These are phyloP conservation scores for Grus americana DNA, from an alignment of 2,113 vertebrate species.

Conservation along the genomic window DNA sequence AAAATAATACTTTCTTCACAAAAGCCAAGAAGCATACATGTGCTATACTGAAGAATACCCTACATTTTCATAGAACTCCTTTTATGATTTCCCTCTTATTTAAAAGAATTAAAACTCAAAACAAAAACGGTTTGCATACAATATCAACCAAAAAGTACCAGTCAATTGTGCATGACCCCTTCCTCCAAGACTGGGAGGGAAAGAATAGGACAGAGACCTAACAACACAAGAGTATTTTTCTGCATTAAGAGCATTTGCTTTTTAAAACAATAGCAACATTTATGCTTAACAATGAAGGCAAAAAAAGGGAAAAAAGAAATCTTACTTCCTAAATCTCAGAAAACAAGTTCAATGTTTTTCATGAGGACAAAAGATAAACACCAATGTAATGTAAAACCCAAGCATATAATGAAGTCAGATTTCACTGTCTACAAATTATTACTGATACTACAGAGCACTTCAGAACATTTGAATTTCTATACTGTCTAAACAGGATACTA, in stretches of 20 bases:
- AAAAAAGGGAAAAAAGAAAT: not conserved
- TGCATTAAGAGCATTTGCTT: not conserved
- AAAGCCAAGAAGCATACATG: not conserved
- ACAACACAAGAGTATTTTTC: not conserved
- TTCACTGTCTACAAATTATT: not conserved
- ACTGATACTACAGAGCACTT: not conserved
- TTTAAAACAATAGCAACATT: not conserved
- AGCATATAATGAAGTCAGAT: not conserved
- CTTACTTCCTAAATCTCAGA: not conserved
- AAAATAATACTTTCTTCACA: not conserved
- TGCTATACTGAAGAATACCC: not conserved
- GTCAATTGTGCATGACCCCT: not conserved
- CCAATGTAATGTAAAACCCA: not conserved
- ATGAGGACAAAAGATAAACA: not conserved
- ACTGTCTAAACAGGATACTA: not conserved
- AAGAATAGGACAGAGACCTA: not conserved
- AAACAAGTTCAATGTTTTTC: not conserved
- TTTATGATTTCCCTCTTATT: accelerated
- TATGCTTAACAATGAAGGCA: not conserved
- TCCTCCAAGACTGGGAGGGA: not conserved
- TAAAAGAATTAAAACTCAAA: not conserved
- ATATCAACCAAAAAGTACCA: not conserved
- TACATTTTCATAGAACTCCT: not conserved
- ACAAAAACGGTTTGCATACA: not conserved
- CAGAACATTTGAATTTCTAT: constrained; percentile 7